phyloP scores from a whole-genome alignment of 2,888 invertebrate species.

The Sabatieria punctata region DNA sequence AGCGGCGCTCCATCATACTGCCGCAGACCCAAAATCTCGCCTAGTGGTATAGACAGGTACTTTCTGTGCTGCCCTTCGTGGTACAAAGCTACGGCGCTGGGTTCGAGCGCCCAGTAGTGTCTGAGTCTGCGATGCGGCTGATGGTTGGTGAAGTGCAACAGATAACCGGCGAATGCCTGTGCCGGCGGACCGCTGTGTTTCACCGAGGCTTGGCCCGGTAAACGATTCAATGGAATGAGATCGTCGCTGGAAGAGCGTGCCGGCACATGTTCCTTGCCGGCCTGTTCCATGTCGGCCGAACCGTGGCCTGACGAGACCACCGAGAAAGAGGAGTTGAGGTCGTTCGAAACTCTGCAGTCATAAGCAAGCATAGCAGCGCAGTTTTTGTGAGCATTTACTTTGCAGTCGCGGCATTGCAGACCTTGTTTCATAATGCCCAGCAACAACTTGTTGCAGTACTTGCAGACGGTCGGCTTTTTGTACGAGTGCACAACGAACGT shows the following conservation, averaged over 20 bases:
- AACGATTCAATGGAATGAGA: slow-evolving; percentile 20
- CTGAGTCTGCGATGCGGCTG: slow-evolving; percentile 24
- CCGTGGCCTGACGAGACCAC: neutral
- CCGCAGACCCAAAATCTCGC: slow-evolving; percentile 23
- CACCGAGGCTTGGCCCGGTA: slow-evolving; percentile 15
- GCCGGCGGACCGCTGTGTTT: neutral
- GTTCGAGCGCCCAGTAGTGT: slow-evolving; percentile 28
- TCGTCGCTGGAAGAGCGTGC: slow-evolving; percentile 5
- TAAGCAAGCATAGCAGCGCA: slow-evolving; percentile 21
- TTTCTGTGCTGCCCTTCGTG: slow-evolving; percentile 18
- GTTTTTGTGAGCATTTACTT: slow-evolving; percentile 29
- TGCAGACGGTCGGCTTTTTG: slow-evolving; percentile 29
- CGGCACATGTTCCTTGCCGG: neutral
- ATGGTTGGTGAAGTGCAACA: slow-evolving; percentile 26
- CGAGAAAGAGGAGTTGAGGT: slow-evolving; percentile 14
- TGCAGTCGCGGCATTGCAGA: slow-evolving; percentile 29
- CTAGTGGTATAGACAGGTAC: slow-evolving; percentile 20
- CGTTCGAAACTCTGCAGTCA: slow-evolving; percentile 24
- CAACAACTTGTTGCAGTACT: slow-evolving; percentile 28
- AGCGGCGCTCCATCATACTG: slow-evolving; percentile 25
- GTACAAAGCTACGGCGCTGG: slow-evolving; percentile 21
- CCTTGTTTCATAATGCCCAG: slow-evolving; percentile 31
- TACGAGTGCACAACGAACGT: slow-evolving; percentile 28
- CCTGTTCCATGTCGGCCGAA: neutral
- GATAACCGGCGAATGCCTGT: slow-evolving; percentile 19